Evolutionary conservation across 2,113 vertebrate species (phyloP).

Genomic region (Glaucomys volans): DNA sequence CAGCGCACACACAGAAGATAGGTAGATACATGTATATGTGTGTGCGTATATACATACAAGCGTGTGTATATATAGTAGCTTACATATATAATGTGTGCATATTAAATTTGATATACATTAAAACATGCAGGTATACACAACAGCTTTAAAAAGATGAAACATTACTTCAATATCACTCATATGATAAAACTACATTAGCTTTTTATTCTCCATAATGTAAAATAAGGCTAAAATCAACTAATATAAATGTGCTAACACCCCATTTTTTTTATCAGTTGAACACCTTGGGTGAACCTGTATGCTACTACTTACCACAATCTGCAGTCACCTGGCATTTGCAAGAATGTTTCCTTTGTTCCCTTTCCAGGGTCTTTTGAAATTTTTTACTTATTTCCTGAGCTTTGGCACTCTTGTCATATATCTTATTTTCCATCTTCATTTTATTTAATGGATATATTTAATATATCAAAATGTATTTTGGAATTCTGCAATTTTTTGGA

Average conservation of each 20-base stretch:
- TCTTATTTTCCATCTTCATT: not conserved
- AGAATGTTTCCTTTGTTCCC: not conserved
- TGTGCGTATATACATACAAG: not conserved
- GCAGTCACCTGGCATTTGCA: not conserved
- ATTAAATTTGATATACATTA: not conserved
- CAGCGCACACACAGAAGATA: not conserved
- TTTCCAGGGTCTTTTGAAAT: not conserved
- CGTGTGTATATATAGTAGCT: not conserved
- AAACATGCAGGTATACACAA: not conserved
- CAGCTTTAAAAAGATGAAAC: slow-evolving; percentile 26
- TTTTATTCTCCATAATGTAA: not conserved
- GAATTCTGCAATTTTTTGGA: not conserved
- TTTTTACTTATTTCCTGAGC: not conserved
- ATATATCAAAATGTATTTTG: not conserved
- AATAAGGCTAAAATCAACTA: slow-evolving; percentile 9
- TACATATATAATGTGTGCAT: too few relatives aligned
- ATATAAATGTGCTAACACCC: not conserved
- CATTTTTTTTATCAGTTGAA: not conserved
- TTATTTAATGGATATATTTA: not conserved
- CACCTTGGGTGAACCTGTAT: rapidly evolving
- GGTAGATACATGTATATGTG: not conserved
- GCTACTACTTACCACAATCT: not conserved
- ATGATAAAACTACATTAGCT: not conserved
- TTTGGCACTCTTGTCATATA: not conserved
- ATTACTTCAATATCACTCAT: slow-evolving; percentile 70